These are phyloP conservation scores for Listronotus bonariensis DNA, from an alignment of 1,140 invertebrate genomes.

Conservation along the genomic window DNA sequence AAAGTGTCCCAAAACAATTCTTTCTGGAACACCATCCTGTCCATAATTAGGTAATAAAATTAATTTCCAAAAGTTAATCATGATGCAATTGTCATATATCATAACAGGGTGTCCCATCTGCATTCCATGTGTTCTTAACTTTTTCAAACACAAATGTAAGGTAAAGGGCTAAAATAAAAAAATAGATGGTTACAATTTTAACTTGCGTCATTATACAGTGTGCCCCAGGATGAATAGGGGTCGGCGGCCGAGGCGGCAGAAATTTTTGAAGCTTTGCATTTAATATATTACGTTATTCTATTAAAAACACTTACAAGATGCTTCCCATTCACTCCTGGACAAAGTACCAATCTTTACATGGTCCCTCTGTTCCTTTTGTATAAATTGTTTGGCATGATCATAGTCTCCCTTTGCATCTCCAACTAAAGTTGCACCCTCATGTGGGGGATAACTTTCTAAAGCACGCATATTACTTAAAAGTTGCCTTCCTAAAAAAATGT, in stretches of 20 bases:
- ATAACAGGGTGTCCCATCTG: slow-evolving; percentile 65
- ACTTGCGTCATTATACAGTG: too few relatives aligned
- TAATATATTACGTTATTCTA: slow-evolving; percentile 19
- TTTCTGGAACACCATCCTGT: too few relatives aligned
- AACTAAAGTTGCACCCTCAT: slow-evolving; percentile 61
- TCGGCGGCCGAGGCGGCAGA: too few relatives aligned
- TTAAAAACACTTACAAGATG: slow-evolving; percentile 70
- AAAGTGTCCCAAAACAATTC: too few relatives aligned
- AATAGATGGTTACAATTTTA: too few relatives aligned
- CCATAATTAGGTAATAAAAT: too few relatives aligned
- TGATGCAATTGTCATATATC: slow-evolving; percentile 22
- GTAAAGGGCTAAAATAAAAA: slow-evolving; percentile 75
- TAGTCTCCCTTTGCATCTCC: slow-evolving; percentile 70
- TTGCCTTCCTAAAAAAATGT: slow-evolving; percentile 46
- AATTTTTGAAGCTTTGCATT: slow-evolving; percentile 38
- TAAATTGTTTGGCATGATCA: slow-evolving; percentile 69
- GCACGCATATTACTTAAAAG: slow-evolving; percentile 78
- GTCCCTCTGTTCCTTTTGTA: slow-evolving; percentile 57
- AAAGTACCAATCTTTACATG: slow-evolving; percentile 74
- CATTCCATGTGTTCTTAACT: slow-evolving; percentile 66
- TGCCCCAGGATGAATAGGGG: too few relatives aligned
- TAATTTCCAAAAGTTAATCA: too few relatives aligned
- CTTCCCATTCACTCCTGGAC: slow-evolving; percentile 92
- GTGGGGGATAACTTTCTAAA: slow-evolving; percentile 70
- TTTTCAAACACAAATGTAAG: slow-evolving; percentile 86